Evolutionary conservation across 2,797 vertebrate species (phyloP).

Genomic region (Moxostoma hubbsi): DNA sequence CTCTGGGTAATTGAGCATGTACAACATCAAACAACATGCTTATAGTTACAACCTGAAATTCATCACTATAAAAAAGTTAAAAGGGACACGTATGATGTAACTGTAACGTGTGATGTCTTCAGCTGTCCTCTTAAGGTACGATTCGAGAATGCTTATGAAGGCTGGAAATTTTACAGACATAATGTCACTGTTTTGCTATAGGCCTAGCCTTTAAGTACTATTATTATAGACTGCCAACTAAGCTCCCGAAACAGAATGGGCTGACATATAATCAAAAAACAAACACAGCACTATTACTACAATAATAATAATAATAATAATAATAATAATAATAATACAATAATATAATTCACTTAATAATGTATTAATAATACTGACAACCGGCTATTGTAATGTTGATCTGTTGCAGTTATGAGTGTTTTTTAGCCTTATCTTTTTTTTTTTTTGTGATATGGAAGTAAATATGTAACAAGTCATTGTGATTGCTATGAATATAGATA

Average conservation of each 20-base stretch:
- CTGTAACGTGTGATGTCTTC: constrained; percentile 12
- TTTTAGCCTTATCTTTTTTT: too few relatives aligned
- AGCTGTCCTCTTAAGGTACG: constrained; percentile 25
- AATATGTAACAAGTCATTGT: too few relatives aligned
- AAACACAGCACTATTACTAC: neutral
- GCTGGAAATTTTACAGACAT: constrained; percentile 37
- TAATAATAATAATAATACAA: too few relatives aligned
- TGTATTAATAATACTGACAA: too few relatives aligned
- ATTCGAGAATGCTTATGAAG: constrained; percentile 11
- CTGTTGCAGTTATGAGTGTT: too few relatives aligned
- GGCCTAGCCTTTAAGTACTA: constrained; percentile 9
- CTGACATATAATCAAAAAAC: neutral
- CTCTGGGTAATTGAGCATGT: neutral
- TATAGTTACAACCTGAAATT: constrained; percentile 24
- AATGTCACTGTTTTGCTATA: constrained; percentile 12
- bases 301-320: neutral
- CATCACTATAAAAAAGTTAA: constrained; percentile 33
- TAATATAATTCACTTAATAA: too few relatives aligned
- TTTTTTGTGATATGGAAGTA: neutral
- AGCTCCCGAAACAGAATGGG: constrained; percentile 2
- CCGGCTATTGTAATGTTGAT: too few relatives aligned
- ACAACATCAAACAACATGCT: constrained; percentile 22
- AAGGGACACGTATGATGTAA: constrained; percentile 22
- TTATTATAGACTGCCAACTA: neutral
- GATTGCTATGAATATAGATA: neutral